Evolutionary conservation across 2,797 vertebrate genomes (phyloP).

Genomic region (Chrysocyon brachyurus): DNA sequence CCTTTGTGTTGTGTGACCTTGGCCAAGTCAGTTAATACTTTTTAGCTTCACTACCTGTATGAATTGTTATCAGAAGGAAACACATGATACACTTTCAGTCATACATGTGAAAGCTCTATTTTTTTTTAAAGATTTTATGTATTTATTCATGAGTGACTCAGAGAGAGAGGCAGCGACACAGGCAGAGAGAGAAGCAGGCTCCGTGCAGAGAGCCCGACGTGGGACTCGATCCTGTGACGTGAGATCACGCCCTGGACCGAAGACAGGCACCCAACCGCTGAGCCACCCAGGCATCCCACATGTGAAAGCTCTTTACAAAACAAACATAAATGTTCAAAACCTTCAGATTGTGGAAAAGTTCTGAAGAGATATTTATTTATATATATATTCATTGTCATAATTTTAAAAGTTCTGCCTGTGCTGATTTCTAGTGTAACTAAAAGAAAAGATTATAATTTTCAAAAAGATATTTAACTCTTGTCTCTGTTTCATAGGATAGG

Average conservation of each 20-base stretch:
- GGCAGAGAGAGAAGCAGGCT: no score
- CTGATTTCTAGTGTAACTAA: constrained; percentile 43
- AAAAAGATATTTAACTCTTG: background rate
- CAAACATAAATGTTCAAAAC: background rate
- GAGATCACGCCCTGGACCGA: no score
- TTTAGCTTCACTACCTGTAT: background rate
- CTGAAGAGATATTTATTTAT: background rate
- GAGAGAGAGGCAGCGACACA: no score
- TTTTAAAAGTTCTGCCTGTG: constrained; percentile 35
- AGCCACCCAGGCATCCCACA: no score
- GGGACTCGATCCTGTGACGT: no score
- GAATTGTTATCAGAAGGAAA: background rate
- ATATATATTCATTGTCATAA: background rate
- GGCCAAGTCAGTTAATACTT: background rate
- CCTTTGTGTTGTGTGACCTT: background rate
- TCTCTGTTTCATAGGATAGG: constrained; percentile 33
- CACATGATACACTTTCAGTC: background rate
- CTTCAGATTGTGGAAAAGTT: background rate
- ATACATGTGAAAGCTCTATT: background rate
- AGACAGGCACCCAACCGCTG: no score
- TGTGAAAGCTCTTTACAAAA: background rate
- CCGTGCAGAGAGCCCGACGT: no score
- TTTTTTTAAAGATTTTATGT: no score
- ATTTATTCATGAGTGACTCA: no score
- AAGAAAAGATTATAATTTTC: background rate